A percentile compares a stretch with the other conserved stretches of the same genome.
Evolutionary conservation across 2,888 invertebrate genomes (phyloP).

Genomic region (Sabatieria punctata): DNA sequence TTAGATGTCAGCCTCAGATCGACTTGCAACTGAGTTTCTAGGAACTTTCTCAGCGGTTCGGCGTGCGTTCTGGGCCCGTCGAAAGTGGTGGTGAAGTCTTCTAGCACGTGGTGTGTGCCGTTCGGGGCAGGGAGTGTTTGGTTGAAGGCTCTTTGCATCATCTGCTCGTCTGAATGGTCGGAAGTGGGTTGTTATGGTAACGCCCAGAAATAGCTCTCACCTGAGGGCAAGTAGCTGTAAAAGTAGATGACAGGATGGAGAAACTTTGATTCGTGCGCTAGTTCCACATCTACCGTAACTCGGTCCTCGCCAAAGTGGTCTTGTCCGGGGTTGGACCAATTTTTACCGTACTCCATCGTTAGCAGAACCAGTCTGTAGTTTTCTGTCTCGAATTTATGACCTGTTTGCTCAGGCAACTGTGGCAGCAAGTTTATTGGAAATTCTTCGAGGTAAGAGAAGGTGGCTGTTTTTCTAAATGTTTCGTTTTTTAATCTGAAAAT

Average conservation of each 20-base stretch:
- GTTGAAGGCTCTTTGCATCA: too few species aligned
- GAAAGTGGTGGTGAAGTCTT: too few species aligned
- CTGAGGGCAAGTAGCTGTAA: constrained; percentile 32
- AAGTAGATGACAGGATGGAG: constrained; percentile 38
- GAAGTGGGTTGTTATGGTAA: too few species aligned
- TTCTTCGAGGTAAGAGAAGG: constrained; percentile 32
- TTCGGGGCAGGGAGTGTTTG: too few species aligned
- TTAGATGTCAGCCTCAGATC: too few species aligned
- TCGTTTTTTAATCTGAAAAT: neutral
- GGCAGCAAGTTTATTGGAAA: constrained; percentile 33
- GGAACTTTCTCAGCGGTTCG: too few species aligned
- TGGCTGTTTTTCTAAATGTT: constrained; percentile 16
- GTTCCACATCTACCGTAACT: constrained; percentile 32
- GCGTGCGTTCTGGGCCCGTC: too few species aligned
- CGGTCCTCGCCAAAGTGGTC: constrained; percentile 35
- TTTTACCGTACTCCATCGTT: constrained; percentile 35
- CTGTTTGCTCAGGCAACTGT: constrained; percentile 27
- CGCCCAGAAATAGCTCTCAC: constrained; percentile 24
- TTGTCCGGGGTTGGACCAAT: constrained; percentile 31
- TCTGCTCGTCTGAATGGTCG: too few species aligned
- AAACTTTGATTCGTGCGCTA: constrained; percentile 37
- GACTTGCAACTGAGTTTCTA: too few species aligned
- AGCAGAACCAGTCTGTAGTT: constrained; percentile 23
- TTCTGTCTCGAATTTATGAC: constrained; percentile 19
- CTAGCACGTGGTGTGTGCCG: too few species aligned